A percentile compares a stretch with the other conserved stretches of the same genome.
Conservation (phyloP, 2,113 vertebrate genomes). For the Ophthalmolycus amberensis region DNA sequence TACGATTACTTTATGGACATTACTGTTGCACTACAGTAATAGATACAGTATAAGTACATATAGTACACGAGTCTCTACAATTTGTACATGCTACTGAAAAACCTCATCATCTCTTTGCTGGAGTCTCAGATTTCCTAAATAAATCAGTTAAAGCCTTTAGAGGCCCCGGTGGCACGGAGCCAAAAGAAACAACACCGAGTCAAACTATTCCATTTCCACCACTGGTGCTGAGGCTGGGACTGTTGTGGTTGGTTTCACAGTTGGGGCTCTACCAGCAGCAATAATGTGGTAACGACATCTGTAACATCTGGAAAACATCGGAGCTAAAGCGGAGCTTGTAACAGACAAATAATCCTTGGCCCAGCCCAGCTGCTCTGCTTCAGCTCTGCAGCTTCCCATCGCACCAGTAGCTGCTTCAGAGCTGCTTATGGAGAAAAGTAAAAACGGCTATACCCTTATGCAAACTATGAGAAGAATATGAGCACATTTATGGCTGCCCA, state of each 20-base stretch:
- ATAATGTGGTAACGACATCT: constrained; percentile 88
- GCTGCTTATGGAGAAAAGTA: constrained; percentile 23
- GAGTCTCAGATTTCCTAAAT: constrained; percentile 62
- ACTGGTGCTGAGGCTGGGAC: constrained; percentile 47
- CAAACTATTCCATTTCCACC: constrained; percentile 56
- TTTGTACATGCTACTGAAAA: constrained; percentile 50
- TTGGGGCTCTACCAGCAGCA: constrained; percentile 72
- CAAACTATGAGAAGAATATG: constrained; percentile 5
- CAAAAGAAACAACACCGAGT: constrained; percentile 64
- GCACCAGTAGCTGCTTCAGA: constrained; percentile 25
- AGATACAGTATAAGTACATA: background rate
- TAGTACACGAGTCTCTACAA: constrained; percentile 5
- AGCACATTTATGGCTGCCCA: constrained; percentile 14
- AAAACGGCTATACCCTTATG: constrained; percentile 21
- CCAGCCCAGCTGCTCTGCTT: constrained; percentile 7
- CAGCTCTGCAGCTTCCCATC: constrained; percentile 23
- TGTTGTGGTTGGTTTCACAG: constrained; percentile 60
- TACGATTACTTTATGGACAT: background rate
- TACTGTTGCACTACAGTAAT: background rate
- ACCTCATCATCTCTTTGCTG: constrained; percentile 37
- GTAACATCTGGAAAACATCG: constrained; percentile 83
- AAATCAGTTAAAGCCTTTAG: constrained; percentile 67
- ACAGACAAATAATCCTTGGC: constrained; percentile 39
- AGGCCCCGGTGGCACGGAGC: constrained; percentile 57
- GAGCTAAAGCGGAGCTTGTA: constrained; percentile 29